Evolutionary conservation across 2,113 vertebrate genomes (phyloP).

Genomic region (Tricholaema leucomelas): DNA sequence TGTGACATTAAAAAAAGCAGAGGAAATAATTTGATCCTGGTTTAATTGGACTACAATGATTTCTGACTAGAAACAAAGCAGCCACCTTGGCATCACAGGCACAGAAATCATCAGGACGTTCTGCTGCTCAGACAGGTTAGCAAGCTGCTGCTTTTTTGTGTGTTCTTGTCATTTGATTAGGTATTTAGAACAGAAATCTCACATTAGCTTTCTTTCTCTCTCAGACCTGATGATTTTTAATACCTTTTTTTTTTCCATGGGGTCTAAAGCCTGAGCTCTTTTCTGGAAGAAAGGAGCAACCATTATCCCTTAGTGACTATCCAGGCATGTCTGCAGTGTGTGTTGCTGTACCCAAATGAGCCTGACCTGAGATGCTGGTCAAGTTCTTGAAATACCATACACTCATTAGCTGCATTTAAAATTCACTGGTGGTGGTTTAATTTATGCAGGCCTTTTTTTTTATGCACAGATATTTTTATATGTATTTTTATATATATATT

Average conservation of each 20-base stretch:
- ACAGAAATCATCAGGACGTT: slow-evolving; percentile 33
- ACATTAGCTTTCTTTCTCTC: slow-evolving; percentile 30
- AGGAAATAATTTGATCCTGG: slow-evolving; percentile 51
- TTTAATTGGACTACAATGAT: slow-evolving; percentile 68
- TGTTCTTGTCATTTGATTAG: slow-evolving; percentile 6
- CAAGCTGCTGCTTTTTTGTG: not conserved
- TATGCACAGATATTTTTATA: not conserved
- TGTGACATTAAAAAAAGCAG: slow-evolving; percentile 51
- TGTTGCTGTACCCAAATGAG: slow-evolving; percentile 17
- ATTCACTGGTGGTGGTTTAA: not conserved
- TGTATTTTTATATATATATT: too few relatives aligned
- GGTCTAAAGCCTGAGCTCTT: slow-evolving; percentile 36
- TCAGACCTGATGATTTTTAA: slow-evolving; percentile 34
- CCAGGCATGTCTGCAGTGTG: slow-evolving; percentile 10
- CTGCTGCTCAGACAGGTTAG: slow-evolving; percentile 25
- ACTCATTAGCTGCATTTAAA: not conserved
- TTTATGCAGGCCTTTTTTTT: not conserved
- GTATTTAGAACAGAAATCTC: slow-evolving; percentile 22
- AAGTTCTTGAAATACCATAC: not conserved
- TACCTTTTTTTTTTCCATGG: not conserved
- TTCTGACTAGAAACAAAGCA: slow-evolving; percentile 59
- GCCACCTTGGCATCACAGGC: slow-evolving; percentile 12
- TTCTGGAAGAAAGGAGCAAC: slow-evolving; percentile 4
- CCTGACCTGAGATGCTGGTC: not conserved
- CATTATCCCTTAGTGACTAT: slow-evolving; percentile 12